Conservation (phyloP, 2,888 invertebrate genomes). For the Drosophila subsilvestris region DNA sequence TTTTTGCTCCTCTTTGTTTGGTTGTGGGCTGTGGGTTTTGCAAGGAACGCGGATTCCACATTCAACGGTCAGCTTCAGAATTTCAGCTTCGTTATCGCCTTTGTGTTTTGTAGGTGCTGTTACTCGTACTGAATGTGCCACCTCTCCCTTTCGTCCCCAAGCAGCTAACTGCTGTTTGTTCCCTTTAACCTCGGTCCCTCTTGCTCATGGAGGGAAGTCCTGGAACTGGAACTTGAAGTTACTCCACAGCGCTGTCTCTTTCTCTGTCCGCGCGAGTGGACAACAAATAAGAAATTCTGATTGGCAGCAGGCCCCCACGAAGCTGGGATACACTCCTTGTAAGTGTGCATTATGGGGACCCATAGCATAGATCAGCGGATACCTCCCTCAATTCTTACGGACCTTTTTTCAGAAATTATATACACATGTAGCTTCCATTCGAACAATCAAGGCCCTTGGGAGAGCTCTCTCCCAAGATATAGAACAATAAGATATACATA, state of each 20-base stretch:
- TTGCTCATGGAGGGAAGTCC: neutral
- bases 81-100: conserved; percentile 59
- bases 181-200: neutral
- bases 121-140: neutral
- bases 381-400: no score
- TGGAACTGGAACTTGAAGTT: neutral
- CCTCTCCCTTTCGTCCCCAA: neutral
- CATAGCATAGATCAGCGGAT: no score
- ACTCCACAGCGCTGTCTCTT: neutral
- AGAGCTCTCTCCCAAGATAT: no score
- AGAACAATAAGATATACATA: no score
- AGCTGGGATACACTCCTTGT: neutral
- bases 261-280: conserved; percentile 8
- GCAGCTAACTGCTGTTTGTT: neutral
- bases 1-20: conserved; percentile 1
- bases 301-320: neutral
- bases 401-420: no score
- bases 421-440: no score
- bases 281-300: conserved; percentile 35
- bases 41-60: conserved; percentile 42
- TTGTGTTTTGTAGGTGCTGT: conserved; percentile 41
- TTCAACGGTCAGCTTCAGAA: conserved; percentile 49
- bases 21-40: neutral
- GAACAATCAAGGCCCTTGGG: no score
- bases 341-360: no score